These are phyloP conservation scores for Micromesistius poutassou DNA, from an alignment of 2,797 vertebrate genomes.

Conservation along the genomic window DNA sequence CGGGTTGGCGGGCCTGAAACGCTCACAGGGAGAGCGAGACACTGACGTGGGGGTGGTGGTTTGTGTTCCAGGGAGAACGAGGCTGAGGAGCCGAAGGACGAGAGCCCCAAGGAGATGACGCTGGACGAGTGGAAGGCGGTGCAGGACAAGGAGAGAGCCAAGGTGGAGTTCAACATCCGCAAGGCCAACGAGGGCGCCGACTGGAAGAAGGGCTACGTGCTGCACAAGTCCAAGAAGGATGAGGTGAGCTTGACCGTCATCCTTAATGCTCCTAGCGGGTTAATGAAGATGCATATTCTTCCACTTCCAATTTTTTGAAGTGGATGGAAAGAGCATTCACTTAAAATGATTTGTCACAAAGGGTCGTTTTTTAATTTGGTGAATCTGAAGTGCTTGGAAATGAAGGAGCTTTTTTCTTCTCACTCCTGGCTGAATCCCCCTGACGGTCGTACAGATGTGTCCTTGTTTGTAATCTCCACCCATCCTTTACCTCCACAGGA, in stretches of 20 bases:
- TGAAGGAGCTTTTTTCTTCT: background rate
- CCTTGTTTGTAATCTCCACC: background rate
- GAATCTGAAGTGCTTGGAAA: background rate
- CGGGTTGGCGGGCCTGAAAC: no score
- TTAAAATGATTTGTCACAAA: no score
- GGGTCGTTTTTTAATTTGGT: no score
- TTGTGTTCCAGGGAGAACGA: slow-evolving; percentile 88
- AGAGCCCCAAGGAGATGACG: slow-evolving; percentile 98
- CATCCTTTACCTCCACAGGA: slow-evolving; percentile 43
- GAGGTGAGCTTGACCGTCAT: slow-evolving; percentile 72
- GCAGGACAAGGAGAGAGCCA: slow-evolving; percentile 94
- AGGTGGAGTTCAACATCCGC: slow-evolving; percentile 98
- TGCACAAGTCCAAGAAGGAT: slow-evolving; percentile 96
- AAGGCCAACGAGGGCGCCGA: slow-evolving; percentile 96
- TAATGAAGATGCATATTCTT: background rate
- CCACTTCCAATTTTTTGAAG: background rate
- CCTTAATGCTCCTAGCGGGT: background rate
- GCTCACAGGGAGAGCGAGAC: background rate
- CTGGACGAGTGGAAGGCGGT: slow-evolving; percentile 98
- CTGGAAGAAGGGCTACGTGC: slow-evolving; percentile 96
- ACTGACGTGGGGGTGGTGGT: background rate
- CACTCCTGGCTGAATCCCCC: background rate
- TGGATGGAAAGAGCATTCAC: background rate
- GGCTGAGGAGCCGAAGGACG: slow-evolving; percentile 93
- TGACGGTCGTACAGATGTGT: background rate